Conservation (phyloP, 1,140 invertebrate genomes). For the Cydia fagiglandana region DNA sequence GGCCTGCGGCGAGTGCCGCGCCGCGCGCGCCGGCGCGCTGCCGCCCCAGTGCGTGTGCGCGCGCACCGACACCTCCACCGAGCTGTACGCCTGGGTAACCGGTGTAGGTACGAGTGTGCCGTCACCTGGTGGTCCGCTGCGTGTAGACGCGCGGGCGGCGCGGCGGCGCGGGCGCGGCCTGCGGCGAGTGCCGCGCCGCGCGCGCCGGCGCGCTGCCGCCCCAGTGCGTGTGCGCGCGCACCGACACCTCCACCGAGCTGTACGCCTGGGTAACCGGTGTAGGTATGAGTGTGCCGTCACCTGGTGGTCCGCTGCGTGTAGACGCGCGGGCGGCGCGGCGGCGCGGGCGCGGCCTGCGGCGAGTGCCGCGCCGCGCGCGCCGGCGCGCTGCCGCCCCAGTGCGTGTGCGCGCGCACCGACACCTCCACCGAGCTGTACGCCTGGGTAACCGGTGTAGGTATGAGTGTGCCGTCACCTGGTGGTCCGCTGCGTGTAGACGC, state of each 20-base stretch:
- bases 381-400: slow-evolving; percentile 87
- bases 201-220: slow-evolving; percentile 83
- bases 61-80: slow-evolving; percentile 85
- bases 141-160: slow-evolving; percentile 80
- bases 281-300: slow-evolving; percentile 37
- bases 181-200: slow-evolving; percentile 82
- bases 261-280: slow-evolving; percentile 80
- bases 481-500: slow-evolving; percentile 68
- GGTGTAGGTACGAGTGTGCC: no score
- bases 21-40: slow-evolving; percentile 80
- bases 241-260: slow-evolving; percentile 83
- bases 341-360: slow-evolving; percentile 85
- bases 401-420: slow-evolving; percentile 88
- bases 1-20: slow-evolving; percentile 84
- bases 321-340: slow-evolving; percentile 83
- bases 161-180: slow-evolving; percentile 86
- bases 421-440: slow-evolving; percentile 85
- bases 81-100: slow-evolving; percentile 84
- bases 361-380: slow-evolving; percentile 81
- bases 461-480: slow-evolving; percentile 44
- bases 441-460: no score
- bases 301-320: slow-evolving; percentile 56
- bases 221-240: slow-evolving; percentile 92
- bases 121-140: slow-evolving; percentile 54
- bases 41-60: slow-evolving; percentile 92